Conservation (phyloP, 2,797 vertebrate genomes). For the Hylomyscus alleni region DNA sequence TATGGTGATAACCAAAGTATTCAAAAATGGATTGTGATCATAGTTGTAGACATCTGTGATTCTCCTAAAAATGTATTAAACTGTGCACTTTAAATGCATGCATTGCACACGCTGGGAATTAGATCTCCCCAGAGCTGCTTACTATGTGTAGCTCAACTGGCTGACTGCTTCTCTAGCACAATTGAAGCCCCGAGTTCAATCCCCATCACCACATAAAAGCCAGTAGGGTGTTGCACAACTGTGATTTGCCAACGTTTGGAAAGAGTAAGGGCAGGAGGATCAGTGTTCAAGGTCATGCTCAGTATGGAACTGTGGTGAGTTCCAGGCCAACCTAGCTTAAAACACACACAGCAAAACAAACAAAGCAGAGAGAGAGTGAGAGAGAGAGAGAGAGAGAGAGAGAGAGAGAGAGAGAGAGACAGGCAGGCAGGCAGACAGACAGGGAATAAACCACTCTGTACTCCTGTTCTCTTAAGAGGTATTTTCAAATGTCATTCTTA, state of each 20-base stretch:
- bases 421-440: neutral
- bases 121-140: neutral
- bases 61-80: neutral
- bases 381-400: neutral
- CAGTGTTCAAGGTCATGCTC: neutral
- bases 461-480: neutral
- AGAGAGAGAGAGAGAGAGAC: neutral
- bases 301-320: too few species aligned
- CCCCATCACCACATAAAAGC: neutral
- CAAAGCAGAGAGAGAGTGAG: too few species aligned
- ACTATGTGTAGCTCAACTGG: neutral
- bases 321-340: neutral
- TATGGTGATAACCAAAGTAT: neutral
- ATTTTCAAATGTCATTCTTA: neutral
- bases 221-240: neutral
- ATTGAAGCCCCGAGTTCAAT: neutral
- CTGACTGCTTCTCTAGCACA: neutral
- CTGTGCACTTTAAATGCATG: neutral
- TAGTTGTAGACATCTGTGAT: neutral
- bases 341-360: neutral
- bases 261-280: neutral
- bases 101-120: neutral
- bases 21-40: neutral
- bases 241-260: neutral
- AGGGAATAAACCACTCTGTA: too few species aligned